phyloP scores from a whole-genome alignment of 2,888 invertebrate genomes.

The Polymixis lichenea region DNA sequence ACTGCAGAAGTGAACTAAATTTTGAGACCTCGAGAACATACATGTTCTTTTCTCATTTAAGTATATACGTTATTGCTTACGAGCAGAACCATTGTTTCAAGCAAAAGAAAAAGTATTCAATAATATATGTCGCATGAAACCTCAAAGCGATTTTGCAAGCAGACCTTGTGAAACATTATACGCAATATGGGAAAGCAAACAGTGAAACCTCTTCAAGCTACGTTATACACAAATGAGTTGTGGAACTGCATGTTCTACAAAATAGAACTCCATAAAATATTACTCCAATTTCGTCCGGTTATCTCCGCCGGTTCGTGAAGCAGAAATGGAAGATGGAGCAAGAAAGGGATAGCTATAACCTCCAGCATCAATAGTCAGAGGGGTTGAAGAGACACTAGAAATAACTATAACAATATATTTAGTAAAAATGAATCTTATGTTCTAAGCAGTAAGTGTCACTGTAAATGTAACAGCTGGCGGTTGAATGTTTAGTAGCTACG shows the following conservation, averaged over 20 bases:
- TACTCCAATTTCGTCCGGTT: constrained; percentile 56
- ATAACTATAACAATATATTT: constrained; percentile 38
- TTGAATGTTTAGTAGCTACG: constrained; percentile 33
- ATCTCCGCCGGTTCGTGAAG: constrained; percentile 38
- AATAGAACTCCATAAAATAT: constrained; percentile 63
- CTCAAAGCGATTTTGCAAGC: constrained; percentile 55
- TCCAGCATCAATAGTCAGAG: constrained; percentile 66
- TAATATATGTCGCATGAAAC: constrained; percentile 47
- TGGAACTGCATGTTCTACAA: constrained; percentile 60
- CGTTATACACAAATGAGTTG: constrained; percentile 61
- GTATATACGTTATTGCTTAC: constrained; percentile 39
- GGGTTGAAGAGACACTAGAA: constrained; percentile 56
- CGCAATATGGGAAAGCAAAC: constrained; percentile 57
- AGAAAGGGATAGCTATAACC: constrained; percentile 66
- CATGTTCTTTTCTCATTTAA: constrained; percentile 31
- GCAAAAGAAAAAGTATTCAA: constrained; percentile 53
- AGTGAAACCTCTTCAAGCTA: constrained; percentile 56
- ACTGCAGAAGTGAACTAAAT: constrained; percentile 36
- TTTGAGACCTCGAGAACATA: constrained; percentile 46
- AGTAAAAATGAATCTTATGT: constrained; percentile 46
- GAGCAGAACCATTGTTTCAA: constrained; percentile 35
- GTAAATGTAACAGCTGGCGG: constrained; percentile 39
- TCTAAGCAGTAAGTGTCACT: constrained; percentile 37
- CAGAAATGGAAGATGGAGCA: constrained; percentile 60
- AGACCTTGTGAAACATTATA: constrained; percentile 53